Evolutionary conservation across 2,797 vertebrate genomes (phyloP).

Genomic region (Ictinia mississippiensis): DNA sequence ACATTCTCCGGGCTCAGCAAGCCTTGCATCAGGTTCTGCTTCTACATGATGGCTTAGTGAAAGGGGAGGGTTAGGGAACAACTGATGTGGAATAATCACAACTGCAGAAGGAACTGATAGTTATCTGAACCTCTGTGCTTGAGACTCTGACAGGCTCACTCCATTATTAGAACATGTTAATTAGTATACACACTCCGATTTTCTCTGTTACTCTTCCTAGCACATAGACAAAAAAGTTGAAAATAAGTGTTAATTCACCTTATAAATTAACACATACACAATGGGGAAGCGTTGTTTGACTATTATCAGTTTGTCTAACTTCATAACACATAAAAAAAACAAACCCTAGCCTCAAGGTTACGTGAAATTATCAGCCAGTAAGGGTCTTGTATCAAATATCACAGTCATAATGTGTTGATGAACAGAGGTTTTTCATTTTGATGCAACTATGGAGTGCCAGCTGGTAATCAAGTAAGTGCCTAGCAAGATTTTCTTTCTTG

Average conservation of each 20-base stretch:
- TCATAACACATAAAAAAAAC: constrained; percentile 51
- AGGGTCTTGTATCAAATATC: constrained; percentile 58
- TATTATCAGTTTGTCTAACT: constrained; percentile 61
- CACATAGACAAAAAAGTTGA: neutral
- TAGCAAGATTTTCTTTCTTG: neutral
- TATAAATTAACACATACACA: constrained; percentile 72
- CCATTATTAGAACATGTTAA: constrained; percentile 50
- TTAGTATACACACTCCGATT: constrained; percentile 7
- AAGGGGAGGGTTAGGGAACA: neutral
- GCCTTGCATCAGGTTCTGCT: neutral
- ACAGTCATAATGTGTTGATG: constrained; percentile 16
- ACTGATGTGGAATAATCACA: neutral
- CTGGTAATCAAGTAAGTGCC: neutral
- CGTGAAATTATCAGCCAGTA: constrained; percentile 66
- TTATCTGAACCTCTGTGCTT: neutral
- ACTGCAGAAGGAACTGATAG: neutral
- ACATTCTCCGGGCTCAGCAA: neutral
- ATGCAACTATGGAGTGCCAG: neutral
- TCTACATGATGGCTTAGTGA: neutral
- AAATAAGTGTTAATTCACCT: constrained; percentile 68
- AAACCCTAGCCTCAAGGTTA: constrained; percentile 10
- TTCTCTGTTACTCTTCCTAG: constrained; percentile 15
- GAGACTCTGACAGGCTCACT: neutral
- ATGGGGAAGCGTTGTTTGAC: neutral
- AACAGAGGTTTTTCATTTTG: constrained; percentile 27